Conservation (phyloP, 2,888 invertebrate genomes). For the Drosophila suboccidentalis region DNA sequence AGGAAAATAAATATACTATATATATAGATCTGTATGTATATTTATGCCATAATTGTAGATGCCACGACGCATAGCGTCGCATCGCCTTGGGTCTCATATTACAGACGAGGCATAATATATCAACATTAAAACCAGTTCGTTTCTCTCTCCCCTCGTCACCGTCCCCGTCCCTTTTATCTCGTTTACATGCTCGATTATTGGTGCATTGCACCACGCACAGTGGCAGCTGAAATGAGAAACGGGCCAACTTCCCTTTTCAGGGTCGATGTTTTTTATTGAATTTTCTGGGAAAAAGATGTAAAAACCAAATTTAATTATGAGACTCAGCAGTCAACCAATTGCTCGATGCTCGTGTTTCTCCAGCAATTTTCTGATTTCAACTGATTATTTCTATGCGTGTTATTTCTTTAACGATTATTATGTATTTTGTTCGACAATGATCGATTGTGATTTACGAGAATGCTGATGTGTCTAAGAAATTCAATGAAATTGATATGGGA, state of each 20-base stretch:
- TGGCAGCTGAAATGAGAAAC: conserved; percentile 56
- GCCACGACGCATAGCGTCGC: conserved; percentile 13
- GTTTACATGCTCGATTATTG: conserved; percentile 58
- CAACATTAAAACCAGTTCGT: conserved; percentile 70
- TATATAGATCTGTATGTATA: conserved; percentile 15
- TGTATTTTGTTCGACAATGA: conserved; percentile 70
- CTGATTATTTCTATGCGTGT: conserved; percentile 33
- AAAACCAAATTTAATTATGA: conserved; percentile 66
- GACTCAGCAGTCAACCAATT: conserved; percentile 27
- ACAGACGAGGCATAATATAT: conserved; percentile 65
- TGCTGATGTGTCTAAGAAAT: conserved; percentile 47
- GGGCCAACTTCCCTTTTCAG: conserved; percentile 23
- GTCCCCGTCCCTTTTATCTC: conserved; percentile 10
- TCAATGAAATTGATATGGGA: conserved; percentile 69
- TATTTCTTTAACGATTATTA: conserved; percentile 48
- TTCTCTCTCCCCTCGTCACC: neutral
- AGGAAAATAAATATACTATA: conserved; percentile 5
- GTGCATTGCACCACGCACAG: conserved; percentile 64
- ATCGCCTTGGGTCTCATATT: conserved; percentile 47
- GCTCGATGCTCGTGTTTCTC: conserved; percentile 26
- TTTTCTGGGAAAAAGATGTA: conserved; percentile 61
- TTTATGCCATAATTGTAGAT: conserved; percentile 46
- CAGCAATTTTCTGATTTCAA: conserved; percentile 29
- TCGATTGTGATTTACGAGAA: conserved; percentile 78
- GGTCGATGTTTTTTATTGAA: conserved; percentile 37